These are phyloP conservation scores for Nibea albiflora DNA, from an alignment of 2,113 vertebrate genomes.

Conservation along the genomic window DNA sequence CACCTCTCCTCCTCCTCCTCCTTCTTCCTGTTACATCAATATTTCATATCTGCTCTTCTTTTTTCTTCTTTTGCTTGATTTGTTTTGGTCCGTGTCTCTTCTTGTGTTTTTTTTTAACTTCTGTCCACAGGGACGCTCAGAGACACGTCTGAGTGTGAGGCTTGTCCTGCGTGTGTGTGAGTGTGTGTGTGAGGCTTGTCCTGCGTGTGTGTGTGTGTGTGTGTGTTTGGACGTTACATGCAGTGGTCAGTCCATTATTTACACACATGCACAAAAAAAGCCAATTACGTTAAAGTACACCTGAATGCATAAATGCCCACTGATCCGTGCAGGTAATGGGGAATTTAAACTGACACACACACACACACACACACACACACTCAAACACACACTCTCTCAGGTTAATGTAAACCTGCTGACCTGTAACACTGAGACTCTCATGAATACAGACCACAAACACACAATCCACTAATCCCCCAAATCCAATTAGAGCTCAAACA, in stretches of 20 bases:
- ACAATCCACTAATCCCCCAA: conserved; percentile 49
- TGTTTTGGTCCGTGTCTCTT: conserved; percentile 26
- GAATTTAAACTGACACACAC: neutral
- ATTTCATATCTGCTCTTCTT: conserved; percentile 50
- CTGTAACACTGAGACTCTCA: conserved; percentile 45
- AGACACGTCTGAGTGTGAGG: neutral
- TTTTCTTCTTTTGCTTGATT: conserved; percentile 24
- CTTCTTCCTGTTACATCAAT: conserved; percentile 51
- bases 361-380: conserved; percentile 19
- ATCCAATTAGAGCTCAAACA: conserved; percentile 56
- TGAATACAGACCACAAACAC: conserved; percentile 50
- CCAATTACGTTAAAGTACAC: conserved; percentile 31
- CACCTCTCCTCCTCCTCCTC: conserved; percentile 11
- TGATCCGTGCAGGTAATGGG: conserved; percentile 24
- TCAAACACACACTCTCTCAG: conserved; percentile 8
- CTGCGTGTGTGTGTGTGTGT: neutral
- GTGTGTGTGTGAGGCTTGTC: neutral
- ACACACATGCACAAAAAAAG: conserved; percentile 19
- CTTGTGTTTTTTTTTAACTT: conserved; percentile 9
- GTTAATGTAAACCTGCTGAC: conserved; percentile 57
- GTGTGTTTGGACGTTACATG: neutral
- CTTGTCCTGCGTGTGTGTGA: neutral
- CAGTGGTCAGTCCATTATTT: conserved; percentile 12
- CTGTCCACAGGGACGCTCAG: neutral
- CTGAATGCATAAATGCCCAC: conserved; percentile 15